Base-by-base conservation (phyloP, 2,888 invertebrate genomes). In the Lochmaea capreae region DNA sequence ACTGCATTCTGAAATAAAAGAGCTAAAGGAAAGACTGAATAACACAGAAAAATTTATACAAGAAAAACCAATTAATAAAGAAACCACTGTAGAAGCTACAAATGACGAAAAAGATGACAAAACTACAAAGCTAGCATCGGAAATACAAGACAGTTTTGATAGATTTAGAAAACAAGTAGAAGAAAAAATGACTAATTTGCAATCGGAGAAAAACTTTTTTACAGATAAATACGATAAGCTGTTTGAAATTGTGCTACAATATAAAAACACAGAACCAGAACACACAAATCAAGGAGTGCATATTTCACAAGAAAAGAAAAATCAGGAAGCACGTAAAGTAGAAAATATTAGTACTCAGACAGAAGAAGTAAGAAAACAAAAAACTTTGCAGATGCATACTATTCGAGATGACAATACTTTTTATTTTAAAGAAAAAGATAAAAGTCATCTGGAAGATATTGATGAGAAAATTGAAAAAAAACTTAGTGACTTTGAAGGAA, bases 1-100 rank as follows among this genome's bases (percentile, higher is more conserved):
- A 83, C 85, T 94, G 72, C 89, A 91, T 71, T 85, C 89, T 61
- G 92, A 92, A 83, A 91, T 92, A 54, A 92, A 92, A 81, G 89
- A 90, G 52, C 82, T 92, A 10, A 92, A 92, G 80, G 91, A 92
- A 78, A 87, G 91, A 26, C 83, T 92, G 1, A 92, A 91, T 83
- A 87, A 87, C 61, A 89, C 91, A 0, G 92, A 92, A 79, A 89
- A 88, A 74, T 87, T 89, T 10, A 89, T 91, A 68, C 84, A 85
- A 67, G 87, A 86, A 57, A 87, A 81, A 73, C 54, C 65, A n/a
- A 61, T 26, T 43, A 74, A 77, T 16, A 75, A 77, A 68, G 75
- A 79, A 73, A 71, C 65, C 43, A 65, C 62, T 61, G 57, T 59
- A 11, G 65, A 54, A 14, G 49, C 65, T 52, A 71, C 71, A 59